Evolutionary conservation across 1,140 invertebrate species (phyloP).

Genomic region (Brachionus paranguensis): DNA sequence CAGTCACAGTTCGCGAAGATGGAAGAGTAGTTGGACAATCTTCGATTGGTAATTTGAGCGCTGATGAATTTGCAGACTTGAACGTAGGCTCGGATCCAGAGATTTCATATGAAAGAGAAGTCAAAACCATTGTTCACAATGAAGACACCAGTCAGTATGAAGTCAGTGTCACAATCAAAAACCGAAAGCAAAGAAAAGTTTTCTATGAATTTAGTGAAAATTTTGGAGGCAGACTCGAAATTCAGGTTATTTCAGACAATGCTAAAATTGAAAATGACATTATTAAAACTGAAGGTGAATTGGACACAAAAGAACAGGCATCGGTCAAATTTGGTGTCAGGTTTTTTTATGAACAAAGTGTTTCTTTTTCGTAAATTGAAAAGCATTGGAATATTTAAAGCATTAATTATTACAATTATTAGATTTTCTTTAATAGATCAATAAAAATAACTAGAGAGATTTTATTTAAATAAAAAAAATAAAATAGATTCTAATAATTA

Average conservation of each 20-base stretch:
- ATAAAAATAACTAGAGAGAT: too few relatives aligned
- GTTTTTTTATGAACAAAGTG: background rate
- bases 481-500: too few relatives aligned
- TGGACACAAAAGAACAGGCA: background rate
- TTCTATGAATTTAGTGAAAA: background rate
- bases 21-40: conserved; percentile 25
- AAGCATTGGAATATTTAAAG: background rate
- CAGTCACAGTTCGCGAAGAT: conserved; percentile 25
- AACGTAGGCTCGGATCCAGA: background rate
- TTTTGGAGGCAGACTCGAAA: background rate
- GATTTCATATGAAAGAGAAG: background rate
- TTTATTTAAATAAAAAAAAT: too few relatives aligned
- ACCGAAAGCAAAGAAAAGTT: background rate
- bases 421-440: too few relatives aligned
- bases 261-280: conserved; percentile 4
- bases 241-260: background rate
- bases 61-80: background rate
- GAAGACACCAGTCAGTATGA: background rate
- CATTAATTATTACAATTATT: background rate
- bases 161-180: background rate
- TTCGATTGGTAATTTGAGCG: background rate
- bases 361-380: background rate
- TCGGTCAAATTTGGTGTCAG: conserved; percentile 14
- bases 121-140: conserved; percentile 15
- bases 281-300: background rate